A percentile compares a stretch with the other conserved stretches of the same genome.
phyloP scores from a whole-genome alignment of 2,888 invertebrate species.

The Lottia scabra region DNA sequence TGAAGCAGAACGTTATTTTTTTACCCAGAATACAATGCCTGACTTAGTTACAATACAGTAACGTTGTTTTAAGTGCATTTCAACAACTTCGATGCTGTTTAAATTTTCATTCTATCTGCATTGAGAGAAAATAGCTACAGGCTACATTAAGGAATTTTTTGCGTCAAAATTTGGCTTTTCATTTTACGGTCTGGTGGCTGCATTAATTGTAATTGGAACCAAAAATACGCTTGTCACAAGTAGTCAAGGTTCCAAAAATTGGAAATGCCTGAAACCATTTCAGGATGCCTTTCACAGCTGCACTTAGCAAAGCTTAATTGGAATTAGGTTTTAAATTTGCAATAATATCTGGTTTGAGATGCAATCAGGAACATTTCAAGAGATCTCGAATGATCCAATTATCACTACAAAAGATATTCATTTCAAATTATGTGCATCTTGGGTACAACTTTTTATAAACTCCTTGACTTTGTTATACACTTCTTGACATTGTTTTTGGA shows the following conservation, averaged over 20 bases:
- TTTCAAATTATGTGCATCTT: no score
- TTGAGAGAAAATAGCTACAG: not conserved
- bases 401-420: no score
- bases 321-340: not conserved
- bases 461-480: no score
- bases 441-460: no score
- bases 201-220: not conserved
- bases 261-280: not conserved
- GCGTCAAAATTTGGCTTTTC: not conserved
- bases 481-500: no score
- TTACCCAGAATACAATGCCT: not conserved
- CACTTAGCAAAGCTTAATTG: not conserved
- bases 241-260: not conserved
- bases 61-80: not conserved
- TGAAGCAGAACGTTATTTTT: not conserved
- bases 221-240: not conserved
- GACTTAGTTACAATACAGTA: not conserved
- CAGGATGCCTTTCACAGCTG: not conserved
- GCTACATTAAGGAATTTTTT: not conserved
- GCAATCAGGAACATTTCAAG: no score
- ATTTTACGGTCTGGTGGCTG: slow-evolving; percentile 2
- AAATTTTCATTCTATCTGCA: not conserved
- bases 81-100: not conserved
- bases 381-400: no score
- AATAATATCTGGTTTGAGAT: no score